phyloP scores from a whole-genome alignment of 2,888 invertebrate genomes.

The Bellardia pandia region DNA sequence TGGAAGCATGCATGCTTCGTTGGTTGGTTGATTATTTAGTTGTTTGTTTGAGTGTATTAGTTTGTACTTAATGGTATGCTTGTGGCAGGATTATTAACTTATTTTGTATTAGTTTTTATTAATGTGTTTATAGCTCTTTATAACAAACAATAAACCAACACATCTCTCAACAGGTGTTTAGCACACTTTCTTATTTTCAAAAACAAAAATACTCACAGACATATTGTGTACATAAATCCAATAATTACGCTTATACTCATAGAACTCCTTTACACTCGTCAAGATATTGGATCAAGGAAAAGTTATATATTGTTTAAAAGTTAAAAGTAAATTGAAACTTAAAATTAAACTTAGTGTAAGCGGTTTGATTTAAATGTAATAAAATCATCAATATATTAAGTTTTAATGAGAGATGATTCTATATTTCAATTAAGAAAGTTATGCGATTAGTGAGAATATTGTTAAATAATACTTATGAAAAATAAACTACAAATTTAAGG shows the following conservation, averaged over 20 bases:
- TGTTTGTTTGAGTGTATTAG: conserved; percentile 53
- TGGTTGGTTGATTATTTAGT: conserved; percentile 60
- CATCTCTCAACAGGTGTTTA: conserved; percentile 71
- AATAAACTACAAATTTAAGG: too few relatives aligned
- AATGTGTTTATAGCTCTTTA: conserved; percentile 67
- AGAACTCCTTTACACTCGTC: neutral
- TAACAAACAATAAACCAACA: conserved; percentile 48
- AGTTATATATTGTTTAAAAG: neutral
- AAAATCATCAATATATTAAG: conserved; percentile 16
- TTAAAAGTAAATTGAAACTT: conserved; percentile 17
- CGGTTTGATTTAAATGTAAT: neutral
- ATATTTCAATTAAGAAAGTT: neutral
- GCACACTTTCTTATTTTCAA: conserved; percentile 33
- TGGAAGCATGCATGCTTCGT: conserved; percentile 20
- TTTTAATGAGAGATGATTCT: neutral
- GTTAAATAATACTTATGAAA: neutral
- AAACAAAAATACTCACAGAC: neutral
- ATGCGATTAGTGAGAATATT: neutral
- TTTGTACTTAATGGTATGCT: conserved; percentile 66
- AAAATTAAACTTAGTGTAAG: neutral
- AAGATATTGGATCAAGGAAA: conserved; percentile 35
- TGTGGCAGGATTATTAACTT: conserved; percentile 73
- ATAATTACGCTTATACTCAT: too few relatives aligned
- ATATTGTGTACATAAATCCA: neutral
- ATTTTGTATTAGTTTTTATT: conserved; percentile 72